phyloP scores from a whole-genome alignment of 1,140 invertebrate genomes.

The Hesperophylax magnus region DNA sequence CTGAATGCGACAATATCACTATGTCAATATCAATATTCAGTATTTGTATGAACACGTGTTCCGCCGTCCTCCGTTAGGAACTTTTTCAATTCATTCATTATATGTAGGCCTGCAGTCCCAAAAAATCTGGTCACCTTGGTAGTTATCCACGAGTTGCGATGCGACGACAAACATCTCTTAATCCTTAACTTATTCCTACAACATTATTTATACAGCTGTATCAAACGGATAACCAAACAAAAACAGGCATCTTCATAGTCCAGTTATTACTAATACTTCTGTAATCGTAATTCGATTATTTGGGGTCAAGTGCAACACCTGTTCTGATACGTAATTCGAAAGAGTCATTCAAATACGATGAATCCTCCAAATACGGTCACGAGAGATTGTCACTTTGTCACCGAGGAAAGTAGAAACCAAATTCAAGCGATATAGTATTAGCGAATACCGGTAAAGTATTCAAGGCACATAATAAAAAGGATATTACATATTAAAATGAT shows the following conservation, averaged over 20 bases:
- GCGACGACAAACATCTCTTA: no score
- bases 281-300: not conserved
- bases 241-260: not conserved
- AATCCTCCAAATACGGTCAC: not conserved
- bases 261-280: not conserved
- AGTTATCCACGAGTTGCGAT: no score
- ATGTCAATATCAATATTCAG: no score
- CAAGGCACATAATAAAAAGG: not conserved
- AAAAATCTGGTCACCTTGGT: no score
- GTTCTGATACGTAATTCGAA: not conserved
- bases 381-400: not conserved
- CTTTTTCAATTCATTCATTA: no score
- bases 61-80: no score
- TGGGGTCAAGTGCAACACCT: slow-evolving; percentile 20
- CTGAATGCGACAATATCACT: no score
- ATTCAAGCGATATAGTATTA: not conserved
- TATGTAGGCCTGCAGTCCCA: no score
- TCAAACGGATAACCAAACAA: not conserved
- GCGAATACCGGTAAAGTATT: not conserved
- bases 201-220: not conserved
- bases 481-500: no score
- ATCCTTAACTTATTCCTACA: not conserved
- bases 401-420: slow-evolving; percentile 8
- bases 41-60: no score
- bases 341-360: not conserved